Evolutionary conservation across 2,888 invertebrate species (phyloP).

Genomic region (Chrysolina americana): DNA sequence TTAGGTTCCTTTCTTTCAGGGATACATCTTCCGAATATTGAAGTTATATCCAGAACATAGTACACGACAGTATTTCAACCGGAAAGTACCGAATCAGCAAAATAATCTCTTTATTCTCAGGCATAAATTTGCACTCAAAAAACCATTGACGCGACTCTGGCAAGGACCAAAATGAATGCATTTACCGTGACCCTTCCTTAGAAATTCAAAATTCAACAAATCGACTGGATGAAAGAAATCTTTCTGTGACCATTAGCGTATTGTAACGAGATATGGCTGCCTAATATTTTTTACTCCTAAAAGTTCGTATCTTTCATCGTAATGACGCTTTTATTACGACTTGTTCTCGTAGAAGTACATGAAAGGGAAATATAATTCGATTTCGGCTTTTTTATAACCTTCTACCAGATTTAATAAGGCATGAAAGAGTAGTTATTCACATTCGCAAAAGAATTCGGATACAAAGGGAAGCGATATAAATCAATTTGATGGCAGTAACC

Average conservation of each 20-base stretch:
- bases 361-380: constrained; percentile 57
- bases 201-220: constrained; percentile 40
- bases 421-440: constrained; percentile 56
- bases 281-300: constrained; percentile 52
- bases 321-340: constrained; percentile 59
- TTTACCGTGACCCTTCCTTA: neutral
- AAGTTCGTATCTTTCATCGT: constrained; percentile 54
- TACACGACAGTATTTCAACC: neutral
- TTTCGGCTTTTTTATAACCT: constrained; percentile 56
- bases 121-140: neutral
- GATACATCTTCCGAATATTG: neutral
- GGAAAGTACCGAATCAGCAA: neutral
- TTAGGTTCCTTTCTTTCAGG: neutral
- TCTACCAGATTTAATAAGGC: constrained; percentile 56
- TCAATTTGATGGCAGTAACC: constrained; percentile 39
- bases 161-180: neutral
- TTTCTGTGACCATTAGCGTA: constrained; percentile 52
- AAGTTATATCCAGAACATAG: neutral
- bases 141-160: constrained; percentile 2
- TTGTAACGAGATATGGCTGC: constrained; percentile 51
- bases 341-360: constrained; percentile 56
- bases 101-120: neutral
- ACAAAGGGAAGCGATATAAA: constrained; percentile 39
- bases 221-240: constrained; percentile 48
- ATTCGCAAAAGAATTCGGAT: constrained; percentile 45